These are phyloP conservation scores for Orestias chungarensis DNA, from an alignment of 2,797 vertebrate genomes.

Conservation along the genomic window DNA sequence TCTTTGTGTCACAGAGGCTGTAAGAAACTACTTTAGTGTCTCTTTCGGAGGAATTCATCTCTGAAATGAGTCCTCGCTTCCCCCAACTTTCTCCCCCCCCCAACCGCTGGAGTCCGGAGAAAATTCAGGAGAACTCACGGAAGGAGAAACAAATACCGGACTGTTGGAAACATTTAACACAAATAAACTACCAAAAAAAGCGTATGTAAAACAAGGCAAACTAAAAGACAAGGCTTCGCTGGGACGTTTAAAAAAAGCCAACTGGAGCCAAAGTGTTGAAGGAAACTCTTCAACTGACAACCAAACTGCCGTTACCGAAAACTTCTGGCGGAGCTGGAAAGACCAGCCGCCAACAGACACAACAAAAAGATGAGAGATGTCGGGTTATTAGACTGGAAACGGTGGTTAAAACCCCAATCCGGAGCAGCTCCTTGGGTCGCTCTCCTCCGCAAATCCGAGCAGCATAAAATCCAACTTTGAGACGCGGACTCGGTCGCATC, in stretches of 20 bases:
- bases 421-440: slow-evolving; percentile 33
- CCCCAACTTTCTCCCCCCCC: slow-evolving; percentile 64
- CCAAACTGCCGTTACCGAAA: not conserved
- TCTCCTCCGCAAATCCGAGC: slow-evolving; percentile 42
- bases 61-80: slow-evolving; percentile 55
- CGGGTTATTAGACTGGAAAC: slow-evolving; percentile 18
- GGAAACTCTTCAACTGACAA: slow-evolving; percentile 5
- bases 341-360: slow-evolving; percentile 1
- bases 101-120: slow-evolving; percentile 38
- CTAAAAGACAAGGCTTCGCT: slow-evolving; percentile 31
- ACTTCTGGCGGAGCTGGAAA: not conserved
- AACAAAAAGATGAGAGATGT: not conserved
- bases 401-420: slow-evolving; percentile 34
- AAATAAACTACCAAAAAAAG: not conserved
- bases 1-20: not conserved
- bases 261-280: slow-evolving; percentile 21
- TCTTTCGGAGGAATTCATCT: slow-evolving; percentile 51
- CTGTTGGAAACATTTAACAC: not conserved
- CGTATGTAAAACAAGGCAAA: slow-evolving; percentile 58
- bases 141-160: not conserved
- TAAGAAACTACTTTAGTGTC: slow-evolving; percentile 2
- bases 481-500: slow-evolving; percentile 26
- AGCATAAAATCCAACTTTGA: slow-evolving; percentile 67
- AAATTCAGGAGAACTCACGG: slow-evolving; percentile 70
- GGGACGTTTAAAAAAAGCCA: slow-evolving; percentile 19